Evolutionary conservation across 2,888 invertebrate genomes (phyloP), one percentile per base, ranked within the genome.

Genomic region (Microdon myrmicae): DNA sequence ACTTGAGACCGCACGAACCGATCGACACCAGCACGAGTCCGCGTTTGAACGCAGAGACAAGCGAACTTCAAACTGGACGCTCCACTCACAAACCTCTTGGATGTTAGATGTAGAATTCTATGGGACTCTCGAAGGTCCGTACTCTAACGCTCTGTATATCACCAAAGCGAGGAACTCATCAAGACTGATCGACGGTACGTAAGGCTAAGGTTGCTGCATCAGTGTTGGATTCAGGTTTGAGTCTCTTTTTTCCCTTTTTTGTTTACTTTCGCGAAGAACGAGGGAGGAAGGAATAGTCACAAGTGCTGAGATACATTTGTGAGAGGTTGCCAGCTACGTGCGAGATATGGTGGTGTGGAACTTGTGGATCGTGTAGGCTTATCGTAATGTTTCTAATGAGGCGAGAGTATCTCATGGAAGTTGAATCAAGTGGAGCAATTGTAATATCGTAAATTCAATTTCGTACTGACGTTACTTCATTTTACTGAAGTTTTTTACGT

Each of bases 131-230:
- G 43, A 31, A 16, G n/a, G 19, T 20, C 25, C 43, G 41, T 45
- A 45, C 29, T 29, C 56, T n/a, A n/a, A 43, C 64, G 32, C 64
- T 19, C 43, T 26, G 12, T 19, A n/a, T 43, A 7, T 22, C 20
- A 12, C 43, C 16, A 9, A 10, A 56, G 39, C 64, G 31, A 56
- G 39, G 56, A 47, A 45, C 49, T 56, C 56, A 45, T 47, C 51
- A 64, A 56, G 51, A 64, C 64, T 64, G 64, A 56, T 64, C 64
- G 37, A 10, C 41, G 23, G 31, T 56, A 47, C 37, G 53, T 56
- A 51, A 64, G 56, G 56, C 64, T 56, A 64, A 64, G 64, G 64
- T 64, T 64, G 64, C 45, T 35, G 32, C 41, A 43, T 47, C 43
- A n/a, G 41, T 56, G 43, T 22, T 53, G 56, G 43, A 47, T 56